Evolutionary conservation across 2,888 invertebrate genomes (phyloP).

Genomic region (Eustalomyia histrio): DNA sequence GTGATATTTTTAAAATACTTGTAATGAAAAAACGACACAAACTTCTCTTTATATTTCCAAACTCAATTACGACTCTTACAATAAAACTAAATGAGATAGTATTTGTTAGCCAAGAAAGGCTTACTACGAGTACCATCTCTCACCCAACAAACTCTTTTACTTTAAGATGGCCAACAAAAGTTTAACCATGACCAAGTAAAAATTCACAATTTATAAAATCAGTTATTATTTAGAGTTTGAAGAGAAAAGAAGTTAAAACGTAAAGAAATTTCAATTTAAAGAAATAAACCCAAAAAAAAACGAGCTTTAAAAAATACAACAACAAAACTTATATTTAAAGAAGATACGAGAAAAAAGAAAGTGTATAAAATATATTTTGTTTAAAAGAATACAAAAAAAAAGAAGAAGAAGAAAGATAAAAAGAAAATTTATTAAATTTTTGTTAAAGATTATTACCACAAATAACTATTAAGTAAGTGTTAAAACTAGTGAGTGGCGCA

Average conservation of each 20-base stretch:
- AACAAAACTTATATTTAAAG: slow-evolving; percentile 18
- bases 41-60: too few relatives aligned
- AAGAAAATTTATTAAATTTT: slow-evolving; percentile 22
- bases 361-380: slow-evolving; percentile 43
- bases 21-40: too few relatives aligned
- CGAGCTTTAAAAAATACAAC: slow-evolving; percentile 1
- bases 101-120: not conserved
- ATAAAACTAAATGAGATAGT: not conserved
- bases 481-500: slow-evolving; percentile 41
- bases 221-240: slow-evolving; percentile 42
- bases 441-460: slow-evolving; percentile 34
- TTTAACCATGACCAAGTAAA: slow-evolving; percentile 19
- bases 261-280: slow-evolving; percentile 16
- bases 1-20: too few relatives aligned
- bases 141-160: too few relatives aligned
- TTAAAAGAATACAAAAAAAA: slow-evolving; percentile 20
- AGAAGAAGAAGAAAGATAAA: slow-evolving; percentile 21
- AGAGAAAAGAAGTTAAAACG: slow-evolving; percentile 50
- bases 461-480: slow-evolving; percentile 58
- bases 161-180: slow-evolving; percentile 26
- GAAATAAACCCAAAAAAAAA: slow-evolving; percentile 4
- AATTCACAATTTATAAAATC: slow-evolving; percentile 9
- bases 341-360: slow-evolving; percentile 62
- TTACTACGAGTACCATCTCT: too few relatives aligned
- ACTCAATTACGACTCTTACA: too few relatives aligned